A percentile compares a stretch with the other conserved stretches of the same genome.
Conservation (phyloP, 2,797 vertebrate species). For the Bradypus variegatus region DNA sequence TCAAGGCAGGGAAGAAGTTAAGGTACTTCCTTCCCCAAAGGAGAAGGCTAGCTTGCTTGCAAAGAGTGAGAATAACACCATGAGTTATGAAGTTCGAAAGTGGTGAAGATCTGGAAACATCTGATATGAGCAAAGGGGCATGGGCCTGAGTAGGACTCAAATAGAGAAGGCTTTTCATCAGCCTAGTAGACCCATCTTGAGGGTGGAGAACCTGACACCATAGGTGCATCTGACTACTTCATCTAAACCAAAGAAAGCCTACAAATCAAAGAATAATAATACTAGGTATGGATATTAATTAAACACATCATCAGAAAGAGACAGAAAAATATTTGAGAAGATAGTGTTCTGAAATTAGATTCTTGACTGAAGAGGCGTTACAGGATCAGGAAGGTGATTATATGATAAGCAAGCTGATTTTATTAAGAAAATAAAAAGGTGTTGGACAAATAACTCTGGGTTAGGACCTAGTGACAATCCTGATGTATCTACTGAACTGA, state of each 20-base stretch:
- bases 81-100: conserved; percentile 1
- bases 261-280: neutral
- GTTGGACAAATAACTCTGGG: conserved; percentile 6
- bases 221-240: neutral
- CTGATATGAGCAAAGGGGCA: neutral
- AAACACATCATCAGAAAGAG: neutral
- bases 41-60: neutral
- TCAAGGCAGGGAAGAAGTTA: neutral
- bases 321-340: neutral
- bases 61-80: neutral
- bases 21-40: neutral
- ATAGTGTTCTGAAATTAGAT: neutral
- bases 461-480: neutral
- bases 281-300: neutral
- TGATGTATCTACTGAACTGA: neutral
- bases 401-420: neutral
- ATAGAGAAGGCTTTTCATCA: neutral
- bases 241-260: neutral
- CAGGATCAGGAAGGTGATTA: neutral
- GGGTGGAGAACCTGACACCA: neutral
- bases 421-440: neutral
- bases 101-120: neutral
- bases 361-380: neutral
- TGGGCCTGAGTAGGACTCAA: neutral
- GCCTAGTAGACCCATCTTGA: neutral